These are phyloP conservation scores for Morpho helenor DNA, from an alignment of 2,888 invertebrate genomes.

Conservation along the genomic window DNA sequence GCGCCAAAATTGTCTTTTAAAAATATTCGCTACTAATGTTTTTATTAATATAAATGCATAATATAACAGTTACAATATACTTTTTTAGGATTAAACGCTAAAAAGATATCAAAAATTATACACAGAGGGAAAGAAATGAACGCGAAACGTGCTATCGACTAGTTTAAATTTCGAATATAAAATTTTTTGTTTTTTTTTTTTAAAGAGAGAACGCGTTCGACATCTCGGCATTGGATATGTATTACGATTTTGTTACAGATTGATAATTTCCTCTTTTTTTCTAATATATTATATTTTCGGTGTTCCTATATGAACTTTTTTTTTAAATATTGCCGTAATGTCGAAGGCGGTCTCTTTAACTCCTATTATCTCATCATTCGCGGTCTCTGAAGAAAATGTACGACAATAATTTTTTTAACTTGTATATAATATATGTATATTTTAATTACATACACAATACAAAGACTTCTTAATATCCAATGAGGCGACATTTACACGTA, in stretches of 20 bases:
- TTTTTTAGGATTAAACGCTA: conserved; percentile 57
- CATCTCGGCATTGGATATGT: conserved; percentile 73
- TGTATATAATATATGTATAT: conserved; percentile 79
- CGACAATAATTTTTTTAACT: conserved; percentile 67
- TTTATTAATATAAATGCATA: conserved; percentile 61
- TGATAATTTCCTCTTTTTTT: conserved; percentile 22
- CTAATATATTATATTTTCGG: conserved; percentile 31
- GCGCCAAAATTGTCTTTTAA: conserved; percentile 37
- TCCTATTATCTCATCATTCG: conserved; percentile 56
- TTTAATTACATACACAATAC: conserved; percentile 76
- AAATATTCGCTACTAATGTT: conserved; percentile 30
- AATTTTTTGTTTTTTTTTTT: conserved; percentile 58
- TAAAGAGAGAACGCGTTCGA: conserved; percentile 58
- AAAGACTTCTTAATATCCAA: conserved; percentile 73
- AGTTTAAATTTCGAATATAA: conserved; percentile 76
- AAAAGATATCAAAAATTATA: conserved; percentile 70
- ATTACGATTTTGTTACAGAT: conserved; percentile 39
- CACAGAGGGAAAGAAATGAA: conserved; percentile 58
- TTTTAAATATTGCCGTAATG: conserved; percentile 52
- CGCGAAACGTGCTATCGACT: conserved; percentile 70
- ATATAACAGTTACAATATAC: conserved; percentile 57
- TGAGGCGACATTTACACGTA: conserved; percentile 76
- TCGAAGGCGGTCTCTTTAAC: conserved; percentile 50
- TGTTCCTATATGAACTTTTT: conserved; percentile 30
- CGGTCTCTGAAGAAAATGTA: conserved; percentile 73